phyloP scores from a whole-genome alignment of 2,888 invertebrate species.

The Podotricha telesiphe region DNA sequence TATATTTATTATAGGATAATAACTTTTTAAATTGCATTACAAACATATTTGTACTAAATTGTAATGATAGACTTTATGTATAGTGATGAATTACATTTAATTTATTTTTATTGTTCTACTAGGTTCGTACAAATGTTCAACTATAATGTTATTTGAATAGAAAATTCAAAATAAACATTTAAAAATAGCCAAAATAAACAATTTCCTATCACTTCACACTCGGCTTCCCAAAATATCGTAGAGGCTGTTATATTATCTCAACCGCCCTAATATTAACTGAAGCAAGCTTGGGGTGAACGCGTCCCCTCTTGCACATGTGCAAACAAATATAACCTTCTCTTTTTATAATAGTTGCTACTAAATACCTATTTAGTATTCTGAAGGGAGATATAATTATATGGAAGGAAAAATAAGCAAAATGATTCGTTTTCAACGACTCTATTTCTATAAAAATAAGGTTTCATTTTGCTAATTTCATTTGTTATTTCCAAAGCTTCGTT shows the following conservation, averaged over 20 bases:
- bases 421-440: slow-evolving; percentile 31
- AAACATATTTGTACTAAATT: no score
- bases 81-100: no score
- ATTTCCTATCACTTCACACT: slow-evolving; percentile 71
- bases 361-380: slow-evolving; percentile 83
- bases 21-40: no score
- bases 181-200: slow-evolving; percentile 56
- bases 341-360: slow-evolving; percentile 71
- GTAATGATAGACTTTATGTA: no score
- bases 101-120: no score
- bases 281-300: slow-evolving; percentile 69
- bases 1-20: no score
- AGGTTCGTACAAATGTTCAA: not conserved
- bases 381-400: slow-evolving; percentile 79
- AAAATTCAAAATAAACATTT: slow-evolving; percentile 20
- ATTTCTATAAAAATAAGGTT: slow-evolving; percentile 42
- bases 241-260: slow-evolving; percentile 54
- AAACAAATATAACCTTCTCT: slow-evolving; percentile 49
- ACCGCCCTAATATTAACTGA: slow-evolving; percentile 63
- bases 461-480: slow-evolving; percentile 42
- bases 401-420: slow-evolving; percentile 68
- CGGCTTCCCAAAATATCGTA: slow-evolving; percentile 63
- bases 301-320: slow-evolving; percentile 56
- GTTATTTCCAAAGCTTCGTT: slow-evolving; percentile 27
- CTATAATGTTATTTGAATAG: not conserved